These are phyloP conservation scores for Cricetomys ansorgei DNA, from an alignment of 2,113 vertebrate species.

Conservation along the genomic window DNA sequence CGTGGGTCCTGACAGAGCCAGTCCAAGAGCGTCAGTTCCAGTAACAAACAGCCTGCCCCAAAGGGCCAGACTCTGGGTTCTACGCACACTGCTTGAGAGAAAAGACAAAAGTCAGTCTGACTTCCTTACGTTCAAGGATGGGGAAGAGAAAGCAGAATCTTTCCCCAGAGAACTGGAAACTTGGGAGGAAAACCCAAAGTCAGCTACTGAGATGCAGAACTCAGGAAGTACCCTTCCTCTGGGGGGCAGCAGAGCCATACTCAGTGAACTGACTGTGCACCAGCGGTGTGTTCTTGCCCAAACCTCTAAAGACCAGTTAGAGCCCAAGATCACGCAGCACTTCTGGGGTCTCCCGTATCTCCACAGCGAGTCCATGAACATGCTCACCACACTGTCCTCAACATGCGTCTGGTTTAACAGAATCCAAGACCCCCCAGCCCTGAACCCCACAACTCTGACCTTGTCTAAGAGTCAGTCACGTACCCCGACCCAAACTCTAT, in stretches of 20 bases:
- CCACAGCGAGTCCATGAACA: not conserved
- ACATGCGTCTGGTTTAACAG: not conserved
- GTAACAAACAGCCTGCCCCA: too few species aligned
- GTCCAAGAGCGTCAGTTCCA: too few species aligned
- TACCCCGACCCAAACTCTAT: not conserved
- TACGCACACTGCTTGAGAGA: not conserved
- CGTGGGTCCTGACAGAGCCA: too few species aligned
- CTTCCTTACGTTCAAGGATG: not conserved
- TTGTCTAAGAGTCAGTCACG: not conserved
- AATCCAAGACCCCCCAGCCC: not conserved
- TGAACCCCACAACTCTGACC: rapidly evolving
- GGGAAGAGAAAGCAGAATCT: not conserved
- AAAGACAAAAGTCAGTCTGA: too few species aligned
- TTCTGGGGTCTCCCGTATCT: not conserved
- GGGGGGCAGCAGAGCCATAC: not conserved
- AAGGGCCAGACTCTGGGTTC: too few species aligned
- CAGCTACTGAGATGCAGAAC: not conserved
- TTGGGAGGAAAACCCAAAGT: not conserved
- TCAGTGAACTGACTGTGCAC: rapidly evolving
- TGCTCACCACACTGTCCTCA: not conserved
- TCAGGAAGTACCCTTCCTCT: not conserved
- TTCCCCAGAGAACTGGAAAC: not conserved
- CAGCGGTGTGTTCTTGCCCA: too few species aligned
- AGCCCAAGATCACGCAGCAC: not conserved
- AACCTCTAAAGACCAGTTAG: not conserved